phyloP scores from a whole-genome alignment of 2,888 invertebrate species.

The Nephrotoma guestfalica region DNA sequence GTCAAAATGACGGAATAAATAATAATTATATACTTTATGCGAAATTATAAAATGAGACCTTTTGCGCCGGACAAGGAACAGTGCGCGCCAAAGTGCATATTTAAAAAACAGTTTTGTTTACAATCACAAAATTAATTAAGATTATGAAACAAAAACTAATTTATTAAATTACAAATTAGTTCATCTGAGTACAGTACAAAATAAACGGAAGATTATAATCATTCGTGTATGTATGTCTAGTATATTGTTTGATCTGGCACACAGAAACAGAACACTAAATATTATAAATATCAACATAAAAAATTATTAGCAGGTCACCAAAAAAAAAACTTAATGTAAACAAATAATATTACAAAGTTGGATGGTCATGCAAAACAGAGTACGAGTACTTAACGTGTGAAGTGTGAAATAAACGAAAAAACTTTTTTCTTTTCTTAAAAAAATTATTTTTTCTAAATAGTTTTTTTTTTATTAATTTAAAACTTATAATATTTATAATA shows the following conservation, averaged over 20 bases:
- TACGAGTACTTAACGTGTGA: neutral
- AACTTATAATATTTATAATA: neutral
- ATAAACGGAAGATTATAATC: neutral
- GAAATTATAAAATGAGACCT: too few species aligned
- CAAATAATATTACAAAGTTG: neutral
- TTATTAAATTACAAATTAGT: neutral
- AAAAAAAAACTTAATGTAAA: neutral
- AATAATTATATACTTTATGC: too few species aligned
- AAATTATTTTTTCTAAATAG: neutral
- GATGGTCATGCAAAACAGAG: neutral
- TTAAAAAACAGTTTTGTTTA: too few species aligned
- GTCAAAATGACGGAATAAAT: too few species aligned
- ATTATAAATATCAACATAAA: neutral
- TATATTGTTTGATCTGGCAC: neutral
- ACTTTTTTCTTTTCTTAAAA: neutral
- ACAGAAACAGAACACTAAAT: neutral
- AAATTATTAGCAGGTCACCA: neutral
- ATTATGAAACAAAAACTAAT: neutral
- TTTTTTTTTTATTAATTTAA: neutral
- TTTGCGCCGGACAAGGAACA: too few species aligned
- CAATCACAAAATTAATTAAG: neutral
- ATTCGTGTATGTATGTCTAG: neutral
- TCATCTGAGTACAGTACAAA: neutral
- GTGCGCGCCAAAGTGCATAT: too few species aligned
- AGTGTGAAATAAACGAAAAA: neutral